These are phyloP conservation scores for Amphipoea lucens DNA, from an alignment of 2,888 invertebrate species.

Conservation along the genomic window DNA sequence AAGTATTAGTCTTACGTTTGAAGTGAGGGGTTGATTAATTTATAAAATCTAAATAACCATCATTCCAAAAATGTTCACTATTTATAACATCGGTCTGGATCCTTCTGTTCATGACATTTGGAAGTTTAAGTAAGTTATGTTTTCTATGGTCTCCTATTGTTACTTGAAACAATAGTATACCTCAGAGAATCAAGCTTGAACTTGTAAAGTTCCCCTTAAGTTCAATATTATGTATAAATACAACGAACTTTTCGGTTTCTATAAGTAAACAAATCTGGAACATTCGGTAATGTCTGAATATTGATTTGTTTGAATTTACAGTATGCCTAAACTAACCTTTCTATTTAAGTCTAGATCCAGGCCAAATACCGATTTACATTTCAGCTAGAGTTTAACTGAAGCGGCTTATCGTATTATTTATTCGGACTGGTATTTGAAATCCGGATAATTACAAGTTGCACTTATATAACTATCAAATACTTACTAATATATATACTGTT, in stretches of 20 bases:
- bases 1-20: background rate
- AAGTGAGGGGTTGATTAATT: background rate
- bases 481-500: background rate
- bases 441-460: background rate
- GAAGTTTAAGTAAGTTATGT: background rate
- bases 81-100: too few species aligned
- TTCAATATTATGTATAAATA: background rate
- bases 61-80: background rate
- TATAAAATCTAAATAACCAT: background rate
- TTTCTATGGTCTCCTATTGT: constrained; percentile 1
- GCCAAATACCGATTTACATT: constrained; percentile 26
- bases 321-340: constrained; percentile 7
- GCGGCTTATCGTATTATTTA: background rate
- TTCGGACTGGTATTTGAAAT: background rate
- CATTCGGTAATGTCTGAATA: constrained; percentile 20
- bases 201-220: background rate
- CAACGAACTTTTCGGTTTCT: background rate
- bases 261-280: constrained; percentile 16
- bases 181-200: background rate
- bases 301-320: constrained; percentile 43
- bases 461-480: background rate
- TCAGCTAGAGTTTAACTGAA: constrained; percentile 11
- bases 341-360: constrained; percentile 45
- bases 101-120: background rate
- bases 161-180: constrained; percentile 13